A percentile compares a stretch with the other conserved stretches of the same genome.
phyloP scores from a whole-genome alignment of 1,140 invertebrate genomes.

The Drosophila aff. region DNA sequence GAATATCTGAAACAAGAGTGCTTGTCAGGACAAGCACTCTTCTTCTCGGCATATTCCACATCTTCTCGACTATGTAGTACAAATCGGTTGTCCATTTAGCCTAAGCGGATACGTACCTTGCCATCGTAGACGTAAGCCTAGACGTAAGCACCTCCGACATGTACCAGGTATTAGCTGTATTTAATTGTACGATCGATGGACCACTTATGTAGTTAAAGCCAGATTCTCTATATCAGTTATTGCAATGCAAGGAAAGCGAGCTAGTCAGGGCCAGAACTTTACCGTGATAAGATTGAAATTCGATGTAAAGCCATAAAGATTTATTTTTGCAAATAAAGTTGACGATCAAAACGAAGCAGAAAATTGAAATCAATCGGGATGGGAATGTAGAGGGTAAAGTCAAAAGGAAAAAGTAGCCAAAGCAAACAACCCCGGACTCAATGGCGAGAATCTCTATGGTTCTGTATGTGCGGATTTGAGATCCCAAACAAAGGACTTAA shows the following conservation, averaged over 20 bases:
- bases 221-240: conserved; percentile 57
- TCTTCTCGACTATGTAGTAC: conserved; percentile 43
- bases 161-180: conserved; percentile 46
- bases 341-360: conserved; percentile 56
- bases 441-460: conserved; percentile 18
- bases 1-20: conserved; percentile 40
- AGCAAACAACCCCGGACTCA: conserved; percentile 73
- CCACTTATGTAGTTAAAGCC: conserved; percentile 39
- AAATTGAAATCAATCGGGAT: conserved; percentile 22
- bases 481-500: conserved; percentile 82
- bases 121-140: conserved; percentile 39
- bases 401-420: conserved; percentile 65
- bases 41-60: conserved; percentile 21
- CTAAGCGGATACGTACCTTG: conserved; percentile 67
- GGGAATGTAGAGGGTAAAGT: conserved; percentile 30
- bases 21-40: conserved; percentile 11
- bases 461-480: conserved; percentile 69
- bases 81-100: conserved; percentile 61
- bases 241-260: conserved; percentile 78
- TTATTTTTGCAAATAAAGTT: conserved; percentile 80
- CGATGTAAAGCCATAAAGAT: conserved; percentile 63
- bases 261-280: conserved; percentile 72
- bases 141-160: conserved; percentile 21
- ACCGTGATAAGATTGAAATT: conserved; percentile 72
- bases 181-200: conserved; percentile 32